phyloP scores from a whole-genome alignment of 2,797 vertebrate species.

The Chiloscyllium punctatum region DNA sequence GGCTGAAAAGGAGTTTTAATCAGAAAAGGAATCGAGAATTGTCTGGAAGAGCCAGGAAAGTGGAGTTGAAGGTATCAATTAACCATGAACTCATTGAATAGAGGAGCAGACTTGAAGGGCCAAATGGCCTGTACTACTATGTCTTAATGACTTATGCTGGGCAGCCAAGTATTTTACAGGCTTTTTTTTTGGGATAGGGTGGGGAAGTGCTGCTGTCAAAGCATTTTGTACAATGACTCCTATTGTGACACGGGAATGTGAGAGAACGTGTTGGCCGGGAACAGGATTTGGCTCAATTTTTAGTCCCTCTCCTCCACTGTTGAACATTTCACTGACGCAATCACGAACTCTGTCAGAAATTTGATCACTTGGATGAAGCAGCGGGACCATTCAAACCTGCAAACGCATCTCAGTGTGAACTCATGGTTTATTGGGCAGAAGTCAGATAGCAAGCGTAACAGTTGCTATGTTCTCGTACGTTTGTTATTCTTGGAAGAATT shows the following conservation, averaged over 20 bases:
- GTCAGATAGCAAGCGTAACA: background rate
- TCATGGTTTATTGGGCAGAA: background rate
- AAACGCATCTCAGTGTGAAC: background rate
- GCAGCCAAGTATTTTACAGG: background rate
- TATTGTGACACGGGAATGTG: background rate
- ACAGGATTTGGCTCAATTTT: background rate
- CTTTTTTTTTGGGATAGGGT: background rate
- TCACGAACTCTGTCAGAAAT: background rate
- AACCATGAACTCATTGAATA: no score
- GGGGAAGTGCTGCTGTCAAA: background rate
- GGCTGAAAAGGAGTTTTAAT: no score
- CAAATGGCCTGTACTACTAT: no score
- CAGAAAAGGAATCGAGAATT: no score
- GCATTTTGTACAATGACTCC: background rate
- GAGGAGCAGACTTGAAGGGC: no score
- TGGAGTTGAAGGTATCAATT: no score
- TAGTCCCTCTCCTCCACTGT: background rate
- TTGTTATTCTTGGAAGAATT: background rate
- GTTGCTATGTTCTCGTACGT: background rate
- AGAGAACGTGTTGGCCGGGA: background rate
- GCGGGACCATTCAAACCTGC: background rate
- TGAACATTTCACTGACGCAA: background rate
- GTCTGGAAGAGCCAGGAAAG: no score
- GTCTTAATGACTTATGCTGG: background rate
- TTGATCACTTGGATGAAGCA: background rate